phyloP scores from a whole-genome alignment of 2,113 vertebrate genomes.

The Phylloscopus trochilus region DNA sequence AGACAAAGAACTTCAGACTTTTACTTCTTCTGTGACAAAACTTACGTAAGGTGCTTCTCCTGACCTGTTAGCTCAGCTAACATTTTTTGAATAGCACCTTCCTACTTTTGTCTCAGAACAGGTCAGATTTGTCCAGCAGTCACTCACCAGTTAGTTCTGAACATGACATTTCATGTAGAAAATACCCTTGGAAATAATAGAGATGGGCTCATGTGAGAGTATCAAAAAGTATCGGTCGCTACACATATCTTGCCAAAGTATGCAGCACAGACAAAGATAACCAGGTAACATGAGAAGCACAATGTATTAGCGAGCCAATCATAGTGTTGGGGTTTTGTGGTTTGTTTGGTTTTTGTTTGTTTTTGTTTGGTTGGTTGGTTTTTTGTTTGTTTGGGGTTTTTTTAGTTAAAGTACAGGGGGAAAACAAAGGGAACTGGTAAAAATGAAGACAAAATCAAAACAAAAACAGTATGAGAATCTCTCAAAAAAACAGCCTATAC shows the following conservation, averaged over 20 bases:
- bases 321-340: not conserved
- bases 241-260: not conserved
- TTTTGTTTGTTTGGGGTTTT: not conserved
- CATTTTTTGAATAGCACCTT: not conserved
- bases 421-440: not conserved
- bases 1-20: not conserved
- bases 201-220: not conserved
- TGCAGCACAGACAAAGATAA: not conserved
- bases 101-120: not conserved
- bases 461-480: rapidly evolving
- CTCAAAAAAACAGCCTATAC: not conserved
- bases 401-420: not conserved
- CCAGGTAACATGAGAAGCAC: not conserved
- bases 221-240: not conserved
- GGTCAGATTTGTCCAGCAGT: not conserved
- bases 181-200: not conserved
- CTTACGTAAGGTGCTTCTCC: not conserved
- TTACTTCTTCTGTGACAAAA: not conserved
- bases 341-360: too few relatives aligned
- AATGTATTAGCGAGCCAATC: not conserved
- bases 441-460: not conserved
- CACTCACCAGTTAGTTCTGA: not conserved
- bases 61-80: not conserved
- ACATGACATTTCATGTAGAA: not conserved
- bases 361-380: too few relatives aligned